These are phyloP conservation scores for Merluccius polli DNA, from an alignment of 2,797 vertebrate genomes.

Conservation along the genomic window DNA sequence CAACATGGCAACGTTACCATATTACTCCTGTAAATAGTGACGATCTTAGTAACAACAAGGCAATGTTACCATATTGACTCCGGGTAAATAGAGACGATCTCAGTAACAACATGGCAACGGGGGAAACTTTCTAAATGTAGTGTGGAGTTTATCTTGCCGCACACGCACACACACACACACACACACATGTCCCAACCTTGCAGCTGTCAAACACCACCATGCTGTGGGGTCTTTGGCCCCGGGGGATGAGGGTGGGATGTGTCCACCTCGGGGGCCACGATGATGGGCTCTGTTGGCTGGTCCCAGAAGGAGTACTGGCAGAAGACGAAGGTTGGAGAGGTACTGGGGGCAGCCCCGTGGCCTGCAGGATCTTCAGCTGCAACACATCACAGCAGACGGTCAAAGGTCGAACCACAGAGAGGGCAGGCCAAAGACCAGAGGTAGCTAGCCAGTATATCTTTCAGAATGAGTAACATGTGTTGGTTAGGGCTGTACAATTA, in stretches of 20 bases:
- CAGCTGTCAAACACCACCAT: constrained; percentile 99
- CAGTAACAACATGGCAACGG: too few relatives aligned
- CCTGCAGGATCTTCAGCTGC: constrained; percentile 95
- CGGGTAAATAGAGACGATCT: too few relatives aligned
- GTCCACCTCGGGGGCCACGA: constrained; percentile 88
- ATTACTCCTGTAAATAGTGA: too few relatives aligned
- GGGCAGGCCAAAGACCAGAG: not conserved
- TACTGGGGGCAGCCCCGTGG: constrained; percentile 93
- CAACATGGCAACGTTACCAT: too few relatives aligned
- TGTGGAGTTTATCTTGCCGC: too few relatives aligned
- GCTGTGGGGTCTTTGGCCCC: constrained; percentile 86
- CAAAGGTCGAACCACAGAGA: not conserved
- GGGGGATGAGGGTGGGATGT: constrained; percentile 78
- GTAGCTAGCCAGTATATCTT: not conserved
- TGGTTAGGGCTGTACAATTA: too few relatives aligned
- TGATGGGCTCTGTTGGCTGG: constrained; percentile 85
- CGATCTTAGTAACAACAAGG: too few relatives aligned
- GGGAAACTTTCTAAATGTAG: too few relatives aligned
- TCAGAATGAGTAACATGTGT: too few relatives aligned
- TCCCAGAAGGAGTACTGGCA: constrained; percentile 97
- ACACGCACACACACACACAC: not conserved
- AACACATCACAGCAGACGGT: not conserved
- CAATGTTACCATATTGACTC: too few relatives aligned
- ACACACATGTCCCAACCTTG: constrained; percentile 68
- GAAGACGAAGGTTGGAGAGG: constrained; percentile 94